Evolutionary conservation across 2,797 vertebrate genomes (phyloP).

Genomic region (Gymnoscopelus microlampas): DNA sequence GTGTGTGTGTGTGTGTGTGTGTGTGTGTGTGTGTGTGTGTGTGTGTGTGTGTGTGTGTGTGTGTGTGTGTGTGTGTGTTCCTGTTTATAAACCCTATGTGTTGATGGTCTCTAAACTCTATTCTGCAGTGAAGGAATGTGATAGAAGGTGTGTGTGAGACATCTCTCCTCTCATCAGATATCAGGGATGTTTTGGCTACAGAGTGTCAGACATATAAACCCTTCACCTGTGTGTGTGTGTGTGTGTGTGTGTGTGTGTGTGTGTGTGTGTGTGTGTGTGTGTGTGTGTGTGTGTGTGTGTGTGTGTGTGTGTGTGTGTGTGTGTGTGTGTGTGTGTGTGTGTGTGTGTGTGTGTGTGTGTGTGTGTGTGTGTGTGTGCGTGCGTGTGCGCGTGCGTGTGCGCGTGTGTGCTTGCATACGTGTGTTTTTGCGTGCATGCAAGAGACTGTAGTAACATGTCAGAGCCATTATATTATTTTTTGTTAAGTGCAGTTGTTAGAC

Average conservation of each 20-base stretch:
- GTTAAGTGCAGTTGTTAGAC: neutral
- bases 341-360: constrained; percentile 2
- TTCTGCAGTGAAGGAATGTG: too few relatives aligned
- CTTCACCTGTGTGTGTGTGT: constrained; percentile 54
- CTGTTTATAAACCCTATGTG: too few relatives aligned
- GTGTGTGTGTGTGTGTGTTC: too few relatives aligned
- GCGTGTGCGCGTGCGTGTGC: neutral
- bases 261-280: constrained; percentile 19
- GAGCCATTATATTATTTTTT: neutral
- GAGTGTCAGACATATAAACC: too few relatives aligned
- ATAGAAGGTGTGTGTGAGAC: too few relatives aligned
- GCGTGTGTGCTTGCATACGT: neutral
- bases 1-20: too few relatives aligned
- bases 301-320: neutral
- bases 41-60: too few relatives aligned
- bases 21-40: too few relatives aligned
- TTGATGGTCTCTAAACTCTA: too few relatives aligned
- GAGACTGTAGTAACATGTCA: neutral
- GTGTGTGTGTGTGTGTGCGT: neutral
- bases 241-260: constrained; percentile 28
- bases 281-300: neutral
- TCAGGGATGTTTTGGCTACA: too few relatives aligned
- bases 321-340: constrained; percentile 2
- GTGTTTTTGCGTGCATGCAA: too few relatives aligned
- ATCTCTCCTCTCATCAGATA: too few relatives aligned